Base-by-base conservation (phyloP, 2,888 invertebrate genomes). In the Pyralis farinalis region DNA sequence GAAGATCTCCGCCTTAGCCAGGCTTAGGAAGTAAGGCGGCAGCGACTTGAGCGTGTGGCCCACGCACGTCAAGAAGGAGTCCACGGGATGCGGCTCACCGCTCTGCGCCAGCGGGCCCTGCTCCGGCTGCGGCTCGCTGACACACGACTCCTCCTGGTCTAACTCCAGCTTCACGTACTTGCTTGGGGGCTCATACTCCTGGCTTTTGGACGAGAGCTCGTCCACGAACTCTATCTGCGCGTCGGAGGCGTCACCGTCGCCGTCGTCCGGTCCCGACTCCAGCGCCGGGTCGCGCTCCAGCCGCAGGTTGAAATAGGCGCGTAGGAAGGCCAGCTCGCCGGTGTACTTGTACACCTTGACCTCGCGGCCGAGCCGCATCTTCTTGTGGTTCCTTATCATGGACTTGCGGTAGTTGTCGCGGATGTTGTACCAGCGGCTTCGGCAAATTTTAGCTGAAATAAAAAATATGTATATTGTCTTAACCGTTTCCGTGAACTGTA, bases 1-100 rank as follows among this genome's bases (percentile, higher is more conserved):
- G 34, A 49, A 51, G 16, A 51, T 46, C 30, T 51, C 51, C 7
- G 46, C 42, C 37, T 51, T 51, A 1, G 51, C 51, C 40, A 40
- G 31, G 21, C 40, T 40, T 6, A 43, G 40, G 8, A 37, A 32
- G 22, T 43, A 37, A 4, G 51, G 47, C 7, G 40, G 32, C 32
- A 53, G 32, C 1, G 32, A 30, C 34, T 47, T 48, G 28, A 53
- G 33, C 1, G 45, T 34, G 1, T 49, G 39, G 1, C 45, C 33
- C 6, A 53, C 36, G 1, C 45, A 43, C 2, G 44, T 45, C 8
- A 53, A 34, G 36, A 51, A 53, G 7, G 39, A 34, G 30, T 53
- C 47, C 1, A 53, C 40, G 10, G 47, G 37, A 12, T 47, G 34
- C 7, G 25, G 6, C 5, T 27, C 12, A 36, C 25, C 27, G 41